A percentile compares a stretch with the other conserved stretches of the same genome.
These are phyloP conservation scores for Saturnia japonica DNA, from an alignment of 2,888 invertebrate species.

Conservation along the genomic window DNA sequence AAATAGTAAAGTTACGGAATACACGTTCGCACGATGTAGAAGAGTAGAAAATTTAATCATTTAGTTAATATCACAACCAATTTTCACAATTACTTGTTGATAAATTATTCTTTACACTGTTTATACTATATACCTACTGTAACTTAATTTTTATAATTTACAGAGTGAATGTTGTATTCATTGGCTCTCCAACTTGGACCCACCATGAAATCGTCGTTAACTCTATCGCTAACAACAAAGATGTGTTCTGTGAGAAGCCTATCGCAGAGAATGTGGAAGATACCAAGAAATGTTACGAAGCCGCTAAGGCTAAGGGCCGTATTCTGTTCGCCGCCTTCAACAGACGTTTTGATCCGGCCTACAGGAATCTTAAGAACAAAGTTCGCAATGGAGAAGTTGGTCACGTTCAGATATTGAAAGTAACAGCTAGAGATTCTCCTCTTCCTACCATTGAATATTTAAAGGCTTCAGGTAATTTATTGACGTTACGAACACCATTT, in stretches of 20 bases:
- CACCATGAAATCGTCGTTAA: conserved; percentile 81
- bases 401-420: conserved; percentile 83
- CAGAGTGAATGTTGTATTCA: conserved; percentile 65
- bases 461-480: conserved; percentile 76
- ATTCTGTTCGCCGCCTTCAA: conserved; percentile 85
- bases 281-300: conserved; percentile 81
- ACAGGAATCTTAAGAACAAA: conserved; percentile 70
- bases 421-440: conserved; percentile 85
- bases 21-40: not conserved
- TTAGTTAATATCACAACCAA: not conserved
- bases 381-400: conserved; percentile 83
- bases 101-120: not conserved
- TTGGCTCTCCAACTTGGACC: conserved; percentile 82
- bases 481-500: not conserved
- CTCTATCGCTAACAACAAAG: conserved; percentile 80
- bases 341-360: conserved; percentile 85
- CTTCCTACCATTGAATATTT: conserved; percentile 84
- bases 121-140: not conserved
- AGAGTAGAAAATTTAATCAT: not conserved
- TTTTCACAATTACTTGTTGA: not conserved
- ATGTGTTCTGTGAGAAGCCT: conserved; percentile 87
- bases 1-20: not conserved
- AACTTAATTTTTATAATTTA: conserved; percentile 23
- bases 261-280: conserved; percentile 80
- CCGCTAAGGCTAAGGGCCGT: conserved; percentile 78